These are phyloP conservation scores for Corynorhinus townsendii DNA, from an alignment of 2,113 vertebrate genomes.

Conservation along the genomic window DNA sequence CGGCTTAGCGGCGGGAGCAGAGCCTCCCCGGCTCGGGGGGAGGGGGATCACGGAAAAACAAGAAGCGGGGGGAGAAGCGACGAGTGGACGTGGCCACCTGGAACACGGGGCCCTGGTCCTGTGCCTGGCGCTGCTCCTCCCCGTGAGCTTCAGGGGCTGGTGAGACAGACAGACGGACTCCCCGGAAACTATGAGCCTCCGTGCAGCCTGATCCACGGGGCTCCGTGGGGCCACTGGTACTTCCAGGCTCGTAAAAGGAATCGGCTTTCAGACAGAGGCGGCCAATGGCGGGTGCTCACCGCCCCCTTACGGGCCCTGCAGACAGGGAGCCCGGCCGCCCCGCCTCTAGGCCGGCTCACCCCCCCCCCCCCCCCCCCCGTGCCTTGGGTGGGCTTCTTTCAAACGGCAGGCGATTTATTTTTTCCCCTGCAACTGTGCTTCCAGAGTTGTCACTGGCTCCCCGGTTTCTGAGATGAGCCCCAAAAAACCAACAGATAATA, in stretches of 20 bases:
- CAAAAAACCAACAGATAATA: constrained; percentile 66
- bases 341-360: constrained; percentile 29
- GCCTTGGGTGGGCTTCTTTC: constrained; percentile 50
- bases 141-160: constrained; percentile 36
- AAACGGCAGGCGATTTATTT: constrained; percentile 58
- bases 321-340: constrained; percentile 3
- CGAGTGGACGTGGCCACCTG: background rate
- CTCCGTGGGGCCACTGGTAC: constrained; percentile 50
- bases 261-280: constrained; percentile 28
- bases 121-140: background rate
- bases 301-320: background rate
- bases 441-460: constrained; percentile 64
- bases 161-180: constrained; percentile 63
- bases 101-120: background rate
- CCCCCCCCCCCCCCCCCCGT: constrained; percentile 8
- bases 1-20: constrained; percentile 52
- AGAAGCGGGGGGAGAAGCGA: background rate
- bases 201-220: constrained; percentile 59
- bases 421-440: constrained; percentile 21
- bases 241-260: constrained; percentile 35
- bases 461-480: constrained; percentile 51
- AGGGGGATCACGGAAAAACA: background rate
- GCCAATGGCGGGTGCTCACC: background rate
- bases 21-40: background rate
- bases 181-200: constrained; percentile 63